Evolutionary conservation across 2,888 invertebrate species (phyloP).

Genomic region (Conomelus anceps): DNA sequence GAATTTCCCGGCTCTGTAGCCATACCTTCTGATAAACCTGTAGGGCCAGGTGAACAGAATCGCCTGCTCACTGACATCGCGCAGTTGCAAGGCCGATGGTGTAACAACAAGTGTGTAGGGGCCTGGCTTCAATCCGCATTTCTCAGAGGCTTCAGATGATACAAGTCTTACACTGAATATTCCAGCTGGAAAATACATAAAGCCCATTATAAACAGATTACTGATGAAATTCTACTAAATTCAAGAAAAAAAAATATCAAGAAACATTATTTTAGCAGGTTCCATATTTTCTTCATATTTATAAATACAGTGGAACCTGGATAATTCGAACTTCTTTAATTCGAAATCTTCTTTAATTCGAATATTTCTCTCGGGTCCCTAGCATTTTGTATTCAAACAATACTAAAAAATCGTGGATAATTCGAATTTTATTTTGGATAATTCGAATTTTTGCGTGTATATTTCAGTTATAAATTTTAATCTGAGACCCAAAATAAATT

Average conservation of each 20-base stretch:
- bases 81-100: slow-evolving; percentile 65
- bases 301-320: too few relatives aligned
- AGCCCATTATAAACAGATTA: neutral
- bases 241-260: neutral
- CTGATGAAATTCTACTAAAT: neutral
- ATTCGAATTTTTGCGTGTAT: too few relatives aligned
- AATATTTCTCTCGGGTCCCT: too few relatives aligned
- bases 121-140: slow-evolving; percentile 65
- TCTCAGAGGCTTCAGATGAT: slow-evolving; percentile 68
- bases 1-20: slow-evolving; percentile 78
- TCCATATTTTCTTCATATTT: too few relatives aligned
- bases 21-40: slow-evolving; percentile 73
- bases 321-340: too few relatives aligned
- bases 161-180: slow-evolving; percentile 71
- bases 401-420: too few relatives aligned
- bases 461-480: too few relatives aligned
- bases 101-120: slow-evolving; percentile 68
- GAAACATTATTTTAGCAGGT: too few relatives aligned
- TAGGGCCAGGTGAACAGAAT: slow-evolving; percentile 76
- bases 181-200: slow-evolving; percentile 45
- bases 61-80: slow-evolving; percentile 54
- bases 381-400: too few relatives aligned
- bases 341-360: too few relatives aligned
- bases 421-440: too few relatives aligned
- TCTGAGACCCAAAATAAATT: too few relatives aligned